Evolutionary conservation across 2,888 invertebrate species (phyloP), one percentile per base, ranked within the genome.

Genomic region (Zaprionus lineosus): DNA sequence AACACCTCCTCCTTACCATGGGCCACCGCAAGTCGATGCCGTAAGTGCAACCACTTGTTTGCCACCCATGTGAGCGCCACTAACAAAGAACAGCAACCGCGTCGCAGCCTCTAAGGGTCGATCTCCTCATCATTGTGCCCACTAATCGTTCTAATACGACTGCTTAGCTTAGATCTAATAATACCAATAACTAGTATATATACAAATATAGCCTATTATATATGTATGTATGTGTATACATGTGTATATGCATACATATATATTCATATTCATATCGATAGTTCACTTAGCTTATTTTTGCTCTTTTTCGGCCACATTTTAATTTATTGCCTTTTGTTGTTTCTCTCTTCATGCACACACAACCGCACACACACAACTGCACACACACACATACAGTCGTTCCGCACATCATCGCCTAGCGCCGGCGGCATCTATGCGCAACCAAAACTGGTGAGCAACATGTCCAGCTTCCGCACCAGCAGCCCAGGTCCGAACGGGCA

Each of bases 401-500:
- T 87, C 73, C 88, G 89, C 86, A 89, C 90, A 44, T 86, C 88
- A 73, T 89, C 89, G 57, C 86, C 88, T 26, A 88, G 89, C 31
- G 74, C 82, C 47, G 60, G 85, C 63, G 60, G 85, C 63, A 90
- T 90, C 50, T 90, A 90, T 79, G 90, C 90, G 41, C 90, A 90
- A 72, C 90, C 90, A 18, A 90, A 90, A 71, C 76, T 89, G 71
- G 78, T 90, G 50, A 78, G 86, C 65, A 90, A 86, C 72, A 88
- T 90, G 88, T 89, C 90, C 36, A 90, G 90, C 72, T 90, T 90
- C 72, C 88, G 90, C 57, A 88, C 76, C 57, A 85, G 84, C 69
- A 89, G 89, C 66, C 89, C 89, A 24, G 89, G 89, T 52, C 86
- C 88, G 28, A 87, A 89, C 46, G 86, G 88, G 7, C 86, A 84